phyloP scores from a whole-genome alignment of 2,888 invertebrate genomes.

The Agrotis clavis region DNA sequence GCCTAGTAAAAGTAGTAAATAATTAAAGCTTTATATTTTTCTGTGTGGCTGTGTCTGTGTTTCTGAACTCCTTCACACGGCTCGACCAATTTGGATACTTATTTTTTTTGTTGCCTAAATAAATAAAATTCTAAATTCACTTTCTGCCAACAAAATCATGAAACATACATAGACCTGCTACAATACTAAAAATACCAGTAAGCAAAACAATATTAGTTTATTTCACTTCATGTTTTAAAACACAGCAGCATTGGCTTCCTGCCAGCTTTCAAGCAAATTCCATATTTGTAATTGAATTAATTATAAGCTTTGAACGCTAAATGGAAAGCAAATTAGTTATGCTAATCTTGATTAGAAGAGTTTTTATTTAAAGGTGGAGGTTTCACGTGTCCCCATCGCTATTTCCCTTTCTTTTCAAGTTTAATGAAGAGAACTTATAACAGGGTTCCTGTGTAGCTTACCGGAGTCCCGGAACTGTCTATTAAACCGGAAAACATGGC shows the following conservation, averaged over 20 bases:
- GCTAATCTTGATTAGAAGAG: slow-evolving; percentile 17
- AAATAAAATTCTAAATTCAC: background rate
- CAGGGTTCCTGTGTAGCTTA: too few species aligned
- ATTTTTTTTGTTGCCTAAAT: too few species aligned
- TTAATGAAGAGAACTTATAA: too few species aligned
- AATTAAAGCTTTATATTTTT: too few species aligned
- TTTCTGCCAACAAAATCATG: slow-evolving; percentile 12
- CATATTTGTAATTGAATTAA: slow-evolving; percentile 60
- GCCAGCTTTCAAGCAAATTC: slow-evolving; percentile 56
- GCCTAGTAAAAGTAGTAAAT: background rate
- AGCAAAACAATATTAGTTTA: slow-evolving; percentile 27
- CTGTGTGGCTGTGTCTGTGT: too few species aligned
- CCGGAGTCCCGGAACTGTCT: too few species aligned
- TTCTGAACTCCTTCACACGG: too few species aligned
- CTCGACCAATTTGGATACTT: too few species aligned
- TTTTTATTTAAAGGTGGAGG: slow-evolving; percentile 26
- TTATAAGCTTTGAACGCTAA: slow-evolving; percentile 40
- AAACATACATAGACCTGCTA: slow-evolving; percentile 11
- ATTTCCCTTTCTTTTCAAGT: too few species aligned
- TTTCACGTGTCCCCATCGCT: too few species aligned
- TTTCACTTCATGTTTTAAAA: slow-evolving; percentile 37
- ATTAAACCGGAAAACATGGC: too few species aligned
- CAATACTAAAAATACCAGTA: slow-evolving; percentile 29
- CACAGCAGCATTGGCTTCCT: slow-evolving; percentile 44
- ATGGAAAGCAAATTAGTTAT: slow-evolving; percentile 45